These are phyloP conservation scores for Subacronicta megacephala DNA, from an alignment of 2,888 invertebrate species.

Conservation along the genomic window DNA sequence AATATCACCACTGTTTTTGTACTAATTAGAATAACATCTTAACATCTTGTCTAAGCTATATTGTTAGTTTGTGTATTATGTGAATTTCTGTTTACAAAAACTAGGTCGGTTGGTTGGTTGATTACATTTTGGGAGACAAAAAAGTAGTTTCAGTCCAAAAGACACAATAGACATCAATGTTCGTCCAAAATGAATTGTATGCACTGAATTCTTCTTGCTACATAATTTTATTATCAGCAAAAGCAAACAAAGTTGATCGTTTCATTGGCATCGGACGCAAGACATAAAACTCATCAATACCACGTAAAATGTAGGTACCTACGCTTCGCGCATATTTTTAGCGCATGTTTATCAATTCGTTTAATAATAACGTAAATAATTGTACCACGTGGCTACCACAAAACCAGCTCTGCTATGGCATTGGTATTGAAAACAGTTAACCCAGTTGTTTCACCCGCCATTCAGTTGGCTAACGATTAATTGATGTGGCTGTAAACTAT, in stretches of 20 bases:
- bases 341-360: slow-evolving; percentile 40
- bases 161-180: no score
- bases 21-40: no score
- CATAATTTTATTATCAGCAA: slow-evolving; percentile 3
- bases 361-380: slow-evolving; percentile 62
- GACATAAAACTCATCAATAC: slow-evolving; percentile 15
- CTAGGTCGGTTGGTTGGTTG: no score
- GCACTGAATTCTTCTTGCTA: not conserved
- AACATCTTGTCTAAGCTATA: no score
- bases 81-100: no score
- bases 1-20: no score
- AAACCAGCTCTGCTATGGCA: slow-evolving; percentile 52
- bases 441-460: slow-evolving; percentile 69
- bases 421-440: slow-evolving; percentile 81
- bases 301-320: not conserved
- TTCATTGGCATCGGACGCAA: slow-evolving; percentile 8
- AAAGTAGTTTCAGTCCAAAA: no score
- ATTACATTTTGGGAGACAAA: no score
- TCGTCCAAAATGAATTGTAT: not conserved
- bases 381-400: slow-evolving; percentile 52
- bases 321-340: slow-evolving; percentile 19
- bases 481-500: slow-evolving; percentile 85
- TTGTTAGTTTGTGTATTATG: no score
- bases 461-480: slow-evolving; percentile 76
- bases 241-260: slow-evolving; percentile 10